phyloP scores from a whole-genome alignment of 2,113 vertebrate genomes.

The Pomatorhinus ruficollis region DNA sequence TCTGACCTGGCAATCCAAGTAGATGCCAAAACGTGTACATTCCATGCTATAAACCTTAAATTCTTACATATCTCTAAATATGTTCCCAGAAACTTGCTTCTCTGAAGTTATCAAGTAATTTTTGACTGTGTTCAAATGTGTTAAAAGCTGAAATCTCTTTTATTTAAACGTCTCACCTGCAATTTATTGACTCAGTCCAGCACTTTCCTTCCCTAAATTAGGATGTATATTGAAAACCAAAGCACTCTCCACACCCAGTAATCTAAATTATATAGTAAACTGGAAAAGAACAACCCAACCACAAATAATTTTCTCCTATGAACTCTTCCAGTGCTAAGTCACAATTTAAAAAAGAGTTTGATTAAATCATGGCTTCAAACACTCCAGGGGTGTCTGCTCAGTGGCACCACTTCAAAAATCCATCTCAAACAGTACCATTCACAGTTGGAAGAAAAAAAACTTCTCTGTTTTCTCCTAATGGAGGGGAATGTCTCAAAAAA shows the following conservation, averaged over 20 bases:
- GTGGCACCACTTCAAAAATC: background rate
- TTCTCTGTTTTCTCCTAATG: background rate
- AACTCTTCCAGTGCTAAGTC: background rate
- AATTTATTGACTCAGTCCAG: background rate
- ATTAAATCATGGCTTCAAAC: background rate
- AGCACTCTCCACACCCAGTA: background rate
- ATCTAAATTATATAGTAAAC: background rate
- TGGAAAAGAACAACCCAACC: background rate
- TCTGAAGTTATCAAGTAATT: background rate
- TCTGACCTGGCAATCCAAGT: background rate
- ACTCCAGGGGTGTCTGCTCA: background rate
- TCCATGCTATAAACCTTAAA: background rate
- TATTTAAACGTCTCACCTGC: background rate
- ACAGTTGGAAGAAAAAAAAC: background rate
- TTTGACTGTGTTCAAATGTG: background rate
- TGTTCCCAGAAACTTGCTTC: background rate
- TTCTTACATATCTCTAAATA: too few relatives aligned
- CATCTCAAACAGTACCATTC: background rate
- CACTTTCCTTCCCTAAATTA: background rate
- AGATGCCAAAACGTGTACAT: background rate
- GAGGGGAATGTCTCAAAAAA: accelerated
- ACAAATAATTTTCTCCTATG: background rate
- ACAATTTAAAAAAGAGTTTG: background rate
- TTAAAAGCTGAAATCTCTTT: background rate
- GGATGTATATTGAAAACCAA: background rate